These are phyloP conservation scores for Palaemon carinicauda DNA, from an alignment of 1,140 invertebrate species.

Conservation along the genomic window DNA sequence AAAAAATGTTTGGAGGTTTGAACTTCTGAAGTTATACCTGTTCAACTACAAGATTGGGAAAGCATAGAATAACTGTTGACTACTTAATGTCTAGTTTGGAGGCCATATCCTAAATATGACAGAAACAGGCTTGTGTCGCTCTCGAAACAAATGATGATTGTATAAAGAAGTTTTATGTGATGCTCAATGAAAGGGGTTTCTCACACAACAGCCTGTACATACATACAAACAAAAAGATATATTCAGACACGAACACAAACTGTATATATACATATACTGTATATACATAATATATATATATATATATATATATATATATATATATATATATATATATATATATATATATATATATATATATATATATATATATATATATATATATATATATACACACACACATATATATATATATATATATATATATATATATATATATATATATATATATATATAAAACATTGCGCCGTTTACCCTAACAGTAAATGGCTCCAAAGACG, in stretches of 20 bases:
- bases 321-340: not conserved
- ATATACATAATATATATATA: not conserved
- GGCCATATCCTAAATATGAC: no score
- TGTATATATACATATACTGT: not conserved
- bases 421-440: not conserved
- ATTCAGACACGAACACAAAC: no score
- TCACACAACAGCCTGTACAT: not conserved
- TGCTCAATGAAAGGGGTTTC: not conserved
- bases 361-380: not conserved
- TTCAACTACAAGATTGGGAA: no score
- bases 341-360: not conserved
- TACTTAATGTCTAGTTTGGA: not conserved
- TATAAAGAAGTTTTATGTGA: not conserved
- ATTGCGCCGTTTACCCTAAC: no score
- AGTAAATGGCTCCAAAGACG: no score
- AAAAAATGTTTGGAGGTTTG: no score
- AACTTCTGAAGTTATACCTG: no score
- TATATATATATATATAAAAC: not conserved
- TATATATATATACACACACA: not conserved
- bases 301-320: not conserved
- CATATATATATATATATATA: not conserved
- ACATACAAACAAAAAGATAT: not conserved
- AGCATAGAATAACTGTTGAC: no score
- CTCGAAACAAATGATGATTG: no score
- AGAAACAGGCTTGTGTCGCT: no score